Conservation (phyloP, 2,113 vertebrate genomes). For the Shinisaurus crocodilurus region DNA sequence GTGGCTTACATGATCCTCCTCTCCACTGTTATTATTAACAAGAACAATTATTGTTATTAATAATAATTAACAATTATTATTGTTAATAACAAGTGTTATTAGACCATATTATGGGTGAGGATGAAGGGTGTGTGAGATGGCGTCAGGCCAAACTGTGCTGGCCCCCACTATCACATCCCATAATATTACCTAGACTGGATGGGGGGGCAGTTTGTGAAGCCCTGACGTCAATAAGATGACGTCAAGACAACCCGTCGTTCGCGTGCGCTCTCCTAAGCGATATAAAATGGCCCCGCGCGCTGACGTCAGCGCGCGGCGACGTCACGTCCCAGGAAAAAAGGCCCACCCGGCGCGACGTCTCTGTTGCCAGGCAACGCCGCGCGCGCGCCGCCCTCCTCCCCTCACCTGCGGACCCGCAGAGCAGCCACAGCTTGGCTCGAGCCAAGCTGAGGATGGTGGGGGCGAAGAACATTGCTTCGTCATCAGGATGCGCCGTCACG, state of each 20-base stretch:
- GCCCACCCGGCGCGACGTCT: too few relatives aligned
- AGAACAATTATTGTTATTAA: too few relatives aligned
- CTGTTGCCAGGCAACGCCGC: conserved; percentile 2
- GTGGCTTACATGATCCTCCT: too few relatives aligned
- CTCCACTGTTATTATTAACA: too few relatives aligned
- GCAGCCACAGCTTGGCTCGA: conserved; percentile 78
- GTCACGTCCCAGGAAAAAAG: too few relatives aligned
- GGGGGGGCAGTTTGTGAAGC: background rate
- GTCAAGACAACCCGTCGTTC: background rate
- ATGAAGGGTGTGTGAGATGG: background rate
- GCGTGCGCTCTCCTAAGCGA: background rate
- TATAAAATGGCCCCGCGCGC: background rate
- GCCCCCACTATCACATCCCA: too few relatives aligned
- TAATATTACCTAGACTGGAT: too few relatives aligned
- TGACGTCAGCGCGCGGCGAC: background rate
- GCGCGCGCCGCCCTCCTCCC: background rate
- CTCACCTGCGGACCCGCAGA: conserved; percentile 95
- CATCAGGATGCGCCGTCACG: conserved; percentile 94
- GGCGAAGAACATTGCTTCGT: conserved; percentile 96
- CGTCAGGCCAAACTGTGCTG: background rate
- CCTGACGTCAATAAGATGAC: background rate
- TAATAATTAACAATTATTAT: too few relatives aligned
- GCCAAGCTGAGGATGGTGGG: conserved; percentile 85
- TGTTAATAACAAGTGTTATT: background rate
- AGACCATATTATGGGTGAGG: background rate